Evolutionary conservation across 2,888 invertebrate genomes (phyloP).

Genomic region (Thera obeliscata): DNA sequence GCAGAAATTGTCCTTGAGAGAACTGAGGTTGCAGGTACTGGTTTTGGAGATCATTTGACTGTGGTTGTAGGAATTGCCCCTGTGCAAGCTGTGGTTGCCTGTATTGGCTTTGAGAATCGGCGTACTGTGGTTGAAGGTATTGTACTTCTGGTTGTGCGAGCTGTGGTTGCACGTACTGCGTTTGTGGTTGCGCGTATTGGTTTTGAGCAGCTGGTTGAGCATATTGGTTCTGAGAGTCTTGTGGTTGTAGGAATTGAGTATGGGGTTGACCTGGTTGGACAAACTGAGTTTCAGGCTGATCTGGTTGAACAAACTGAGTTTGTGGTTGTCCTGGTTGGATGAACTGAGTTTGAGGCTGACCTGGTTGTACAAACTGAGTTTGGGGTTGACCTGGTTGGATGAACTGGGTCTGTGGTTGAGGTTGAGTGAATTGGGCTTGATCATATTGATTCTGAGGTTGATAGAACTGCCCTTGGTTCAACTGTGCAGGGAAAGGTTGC

Average conservation of each 20-base stretch:
- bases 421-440: slow-evolving; percentile 29
- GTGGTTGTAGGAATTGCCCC: slow-evolving; percentile 23
- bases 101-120: slow-evolving; percentile 22
- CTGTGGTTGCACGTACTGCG: slow-evolving; percentile 18
- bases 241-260: slow-evolving; percentile 26
- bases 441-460: slow-evolving; percentile 37
- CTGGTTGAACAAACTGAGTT: slow-evolving; percentile 23
- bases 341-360: slow-evolving; percentile 27
- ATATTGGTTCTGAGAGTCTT: slow-evolving; percentile 19
- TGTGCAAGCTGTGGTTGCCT: slow-evolving; percentile 13
- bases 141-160: slow-evolving; percentile 31
- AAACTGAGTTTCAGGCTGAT: slow-evolving; percentile 31
- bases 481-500: slow-evolving; percentile 37
- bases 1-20: slow-evolving; percentile 17
- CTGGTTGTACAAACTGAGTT: slow-evolving; percentile 21
- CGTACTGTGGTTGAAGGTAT: slow-evolving; percentile 25
- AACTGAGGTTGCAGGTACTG: slow-evolving; percentile 31
- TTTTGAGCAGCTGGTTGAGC: slow-evolving; percentile 13
- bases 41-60: slow-evolving; percentile 26
- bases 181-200: slow-evolving; percentile 3
- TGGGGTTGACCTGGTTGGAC: slow-evolving; percentile 30
- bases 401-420: slow-evolving; percentile 31
- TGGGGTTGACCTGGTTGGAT: slow-evolving; percentile 32
- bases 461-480: slow-evolving; percentile 32
- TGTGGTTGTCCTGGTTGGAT: slow-evolving; percentile 30